phyloP scores from a whole-genome alignment of 1,140 invertebrate genomes.

The Paraescarpia echinospica region DNA sequence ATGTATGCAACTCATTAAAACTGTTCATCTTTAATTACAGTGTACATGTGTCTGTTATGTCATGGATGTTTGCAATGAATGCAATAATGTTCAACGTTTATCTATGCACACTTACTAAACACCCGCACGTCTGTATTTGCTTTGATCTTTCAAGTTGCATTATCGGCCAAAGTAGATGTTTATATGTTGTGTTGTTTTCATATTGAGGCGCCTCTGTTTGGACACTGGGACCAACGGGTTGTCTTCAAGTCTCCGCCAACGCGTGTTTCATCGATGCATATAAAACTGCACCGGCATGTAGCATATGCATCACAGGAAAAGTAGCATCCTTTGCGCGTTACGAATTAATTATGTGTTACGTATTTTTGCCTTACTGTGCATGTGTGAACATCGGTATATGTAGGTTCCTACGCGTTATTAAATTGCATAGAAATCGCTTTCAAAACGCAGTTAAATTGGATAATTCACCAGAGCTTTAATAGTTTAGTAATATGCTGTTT shows the following conservation, averaged over 20 bases:
- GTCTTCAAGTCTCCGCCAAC: background rate
- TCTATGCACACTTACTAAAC: background rate
- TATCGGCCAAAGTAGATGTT: background rate
- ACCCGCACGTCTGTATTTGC: background rate
- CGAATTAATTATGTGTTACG: background rate
- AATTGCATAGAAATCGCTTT: background rate
- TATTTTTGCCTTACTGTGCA: background rate
- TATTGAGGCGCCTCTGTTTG: background rate
- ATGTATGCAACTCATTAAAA: too few relatives aligned
- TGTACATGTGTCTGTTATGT: background rate
- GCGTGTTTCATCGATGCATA: background rate
- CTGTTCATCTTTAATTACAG: background rate
- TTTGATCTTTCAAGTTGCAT: background rate
- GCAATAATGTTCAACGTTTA: background rate
- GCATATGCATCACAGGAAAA: background rate
- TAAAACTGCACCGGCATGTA: background rate
- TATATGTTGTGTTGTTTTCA: background rate
- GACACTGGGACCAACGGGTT: background rate
- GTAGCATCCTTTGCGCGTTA: background rate
- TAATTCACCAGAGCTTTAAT: background rate
- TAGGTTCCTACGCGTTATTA: background rate
- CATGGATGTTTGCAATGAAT: background rate
- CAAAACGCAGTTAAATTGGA: background rate
- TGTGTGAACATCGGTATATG: background rate
- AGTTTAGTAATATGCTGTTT: background rate